Evolutionary conservation across 2,888 invertebrate genomes (phyloP).

Genomic region (Stenoptilia bipunctidactyla): DNA sequence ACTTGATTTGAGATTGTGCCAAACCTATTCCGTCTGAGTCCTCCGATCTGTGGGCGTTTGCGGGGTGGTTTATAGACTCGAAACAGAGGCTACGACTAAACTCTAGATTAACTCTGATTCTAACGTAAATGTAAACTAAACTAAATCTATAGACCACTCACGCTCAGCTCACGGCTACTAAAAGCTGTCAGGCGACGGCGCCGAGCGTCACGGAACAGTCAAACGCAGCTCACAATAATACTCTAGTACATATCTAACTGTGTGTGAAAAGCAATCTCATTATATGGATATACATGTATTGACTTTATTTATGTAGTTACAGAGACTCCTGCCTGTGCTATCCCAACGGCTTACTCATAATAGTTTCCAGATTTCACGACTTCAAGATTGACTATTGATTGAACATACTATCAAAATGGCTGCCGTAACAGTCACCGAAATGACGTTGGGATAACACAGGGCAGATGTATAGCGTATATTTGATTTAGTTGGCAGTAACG

Average conservation of each 20-base stretch:
- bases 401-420: too few relatives aligned
- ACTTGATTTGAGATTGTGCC: slow-evolving; percentile 23
- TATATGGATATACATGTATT: slow-evolving; percentile 32
- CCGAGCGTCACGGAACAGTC: slow-evolving; percentile 14
- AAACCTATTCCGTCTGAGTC: slow-evolving; percentile 15
- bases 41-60: too few relatives aligned
- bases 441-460: slow-evolving; percentile 1
- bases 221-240: slow-evolving; percentile 36
- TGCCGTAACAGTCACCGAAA: too few relatives aligned
- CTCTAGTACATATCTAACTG: slow-evolving; percentile 58
- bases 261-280: slow-evolving; percentile 57
- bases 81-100: too few relatives aligned
- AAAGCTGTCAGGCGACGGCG: background rate
- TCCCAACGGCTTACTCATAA: too few relatives aligned
- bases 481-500: slow-evolving; percentile 44
- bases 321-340: too few relatives aligned
- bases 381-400: too few relatives aligned
- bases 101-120: background rate
- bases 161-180: too few relatives aligned
- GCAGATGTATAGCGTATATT: slow-evolving; percentile 17
- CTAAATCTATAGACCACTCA: too few relatives aligned
- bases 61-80: too few relatives aligned
- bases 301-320: slow-evolving; percentile 31
- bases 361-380: too few relatives aligned
- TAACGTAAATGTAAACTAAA: background rate